Base-by-base conservation (phyloP, 2,113 vertebrate species). In the Brachirus orientalis region DNA sequence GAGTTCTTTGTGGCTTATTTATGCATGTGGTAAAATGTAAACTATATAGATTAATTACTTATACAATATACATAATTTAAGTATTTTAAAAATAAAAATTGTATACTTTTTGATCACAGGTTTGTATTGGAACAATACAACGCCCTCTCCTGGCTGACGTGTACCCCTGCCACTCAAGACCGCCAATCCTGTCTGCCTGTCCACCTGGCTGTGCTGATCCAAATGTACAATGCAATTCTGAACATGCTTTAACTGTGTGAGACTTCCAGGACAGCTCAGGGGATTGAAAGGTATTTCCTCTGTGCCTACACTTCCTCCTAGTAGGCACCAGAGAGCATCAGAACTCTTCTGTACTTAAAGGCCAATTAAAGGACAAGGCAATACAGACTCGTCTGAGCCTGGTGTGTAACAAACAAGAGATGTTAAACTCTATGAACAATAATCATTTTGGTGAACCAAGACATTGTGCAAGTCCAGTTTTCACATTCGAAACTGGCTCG, bases 41-140 rank as follows among this genome's bases (percentile, higher is more conserved):
- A 28, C 6, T 3, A 28, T 6, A 28, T 28, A 6, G 28, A 28
- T 28, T 6, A 1, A 28, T 28, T 28, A 28, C 1, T n/a, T 1
- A 28, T 28, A 28, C 28, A 28, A 2, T 28, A 43, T 5, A 43
- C 1, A 43, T 5, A 43, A 13, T 5, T 14, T 43, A 12, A 13
- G 8, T 13, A 43, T 11, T 43, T 9, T 12, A 40, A 43, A 5
- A 5, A 43, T 12, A 35, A 53, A 16, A 45, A 52, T 33, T 62
- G 3, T 48, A 0, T 14, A 6, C 71, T 60, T 55, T 52, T 14
- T 10, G 6, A 37, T 18, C 10, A 0, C 44, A 99, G 97, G 95
- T 99, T 98, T 62, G 98, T 99, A 44, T 78, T 99, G 94, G 97
- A 99, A 94, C 97, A 99, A 95, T 99, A 98, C 91, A 99, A 99